phyloP scores from a whole-genome alignment of 2,113 vertebrate species.

The Carassius carassius region DNA sequence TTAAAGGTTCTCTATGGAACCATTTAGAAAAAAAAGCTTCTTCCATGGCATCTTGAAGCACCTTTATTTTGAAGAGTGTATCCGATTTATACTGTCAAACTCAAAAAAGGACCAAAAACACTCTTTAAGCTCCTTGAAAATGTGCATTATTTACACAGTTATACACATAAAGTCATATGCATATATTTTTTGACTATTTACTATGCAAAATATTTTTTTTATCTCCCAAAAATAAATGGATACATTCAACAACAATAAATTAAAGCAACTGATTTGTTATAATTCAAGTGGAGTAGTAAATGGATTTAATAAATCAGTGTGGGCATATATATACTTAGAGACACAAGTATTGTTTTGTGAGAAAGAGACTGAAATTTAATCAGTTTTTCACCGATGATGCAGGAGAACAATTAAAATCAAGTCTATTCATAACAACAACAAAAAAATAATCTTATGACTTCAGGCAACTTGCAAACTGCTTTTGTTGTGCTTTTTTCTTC shows the following conservation, averaged over 20 bases:
- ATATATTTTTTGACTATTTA: background rate
- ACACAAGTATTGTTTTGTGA: no score
- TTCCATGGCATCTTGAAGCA: no score
- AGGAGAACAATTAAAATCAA: background rate
- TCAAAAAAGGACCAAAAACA: background rate
- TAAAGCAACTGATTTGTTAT: background rate
- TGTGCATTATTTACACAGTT: background rate
- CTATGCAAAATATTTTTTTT: background rate
- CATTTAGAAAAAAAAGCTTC: no score
- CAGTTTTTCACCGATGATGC: background rate
- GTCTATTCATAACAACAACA: background rate
- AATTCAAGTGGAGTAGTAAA: no score
- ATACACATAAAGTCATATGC: background rate
- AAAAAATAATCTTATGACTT: background rate
- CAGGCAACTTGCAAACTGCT: background rate
- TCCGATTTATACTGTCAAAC: background rate
- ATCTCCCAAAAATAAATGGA: background rate
- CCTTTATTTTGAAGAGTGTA: no score
- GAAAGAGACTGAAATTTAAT: background rate
- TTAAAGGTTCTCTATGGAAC: no score
- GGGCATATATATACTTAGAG: no score
- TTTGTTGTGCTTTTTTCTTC: background rate
- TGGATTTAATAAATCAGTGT: background rate
- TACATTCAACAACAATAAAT: background rate
- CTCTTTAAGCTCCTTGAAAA: background rate